Base-by-base conservation (phyloP, 2,888 invertebrate genomes). In the Chromoteleia sp. region DNA sequence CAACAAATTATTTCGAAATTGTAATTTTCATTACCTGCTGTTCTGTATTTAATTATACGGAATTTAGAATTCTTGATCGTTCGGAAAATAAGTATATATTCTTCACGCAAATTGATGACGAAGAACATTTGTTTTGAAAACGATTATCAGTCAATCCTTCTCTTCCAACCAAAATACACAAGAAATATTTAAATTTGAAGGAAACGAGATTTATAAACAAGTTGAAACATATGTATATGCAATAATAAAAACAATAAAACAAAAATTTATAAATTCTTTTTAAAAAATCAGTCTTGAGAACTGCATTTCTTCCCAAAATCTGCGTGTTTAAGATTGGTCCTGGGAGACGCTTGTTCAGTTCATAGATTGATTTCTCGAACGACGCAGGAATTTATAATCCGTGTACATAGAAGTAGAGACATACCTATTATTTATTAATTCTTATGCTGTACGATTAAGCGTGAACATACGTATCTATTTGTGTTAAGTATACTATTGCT, bases 351-450 rank as follows among this genome's bases (percentile, higher is more conserved):
- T 21, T 12, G 8, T 63, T 61, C 30, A 6, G 17, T 21, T 33
- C n/a, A 2, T n/a, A 29, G 14, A 56, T 56, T 36, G 12, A 52
- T 41, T 43, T 33, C 41, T 52, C 12, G 39, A 15, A 41, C n/a
- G 50, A 67, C 79, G 83, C 78, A 84, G 80, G 83, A 83, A 81
- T 85, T 74, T 74, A 85, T 83, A 74, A 75, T 85, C 83, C 43
- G 48, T 88, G 87, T 87, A 87, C 68, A 89, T 87, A 88, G 84
- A 85, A 80, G 84, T 86, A 85, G 81, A 84, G 43, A 29, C 43
- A 65, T 84, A 83, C 82, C 74, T 83, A 86, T 88, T 88, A 88
- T 88, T 88, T 88, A 88, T 89, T 87, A 85, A 87, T 85, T 87
- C 86, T 85, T 84, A 86, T 85, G 82, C 82, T 85, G 74, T 84